These are phyloP conservation scores for Dolichallabes microphthalmus DNA, from an alignment of 2,113 vertebrate species.

Conservation along the genomic window DNA sequence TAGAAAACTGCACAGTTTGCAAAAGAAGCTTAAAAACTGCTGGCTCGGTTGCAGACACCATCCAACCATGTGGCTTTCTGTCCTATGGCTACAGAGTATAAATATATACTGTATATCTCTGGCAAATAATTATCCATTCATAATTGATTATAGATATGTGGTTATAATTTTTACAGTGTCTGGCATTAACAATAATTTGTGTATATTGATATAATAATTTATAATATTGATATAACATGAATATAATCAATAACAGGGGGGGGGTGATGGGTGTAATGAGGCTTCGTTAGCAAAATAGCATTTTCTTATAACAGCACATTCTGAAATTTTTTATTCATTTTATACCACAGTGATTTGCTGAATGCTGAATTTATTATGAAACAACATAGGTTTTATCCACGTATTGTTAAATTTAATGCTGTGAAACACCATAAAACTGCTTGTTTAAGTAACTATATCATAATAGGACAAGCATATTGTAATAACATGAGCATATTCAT, in stretches of 20 bases:
- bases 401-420: background rate
- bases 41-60: background rate
- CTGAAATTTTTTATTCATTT: background rate
- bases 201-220: background rate
- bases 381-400: background rate
- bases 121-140: background rate
- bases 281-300: background rate
- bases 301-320: background rate
- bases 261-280: background rate
- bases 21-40: slow-evolving; percentile 34
- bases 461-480: background rate
- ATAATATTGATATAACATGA: background rate
- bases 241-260: background rate
- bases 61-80: background rate
- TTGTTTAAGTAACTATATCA: background rate
- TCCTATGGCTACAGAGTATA: background rate
- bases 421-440: background rate
- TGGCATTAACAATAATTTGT: background rate
- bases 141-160: too few relatives aligned
- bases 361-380: background rate
- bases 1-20: slow-evolving; percentile 38
- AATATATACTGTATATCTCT: background rate
- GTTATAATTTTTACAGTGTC: background rate
- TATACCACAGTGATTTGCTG: background rate
- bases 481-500: background rate